Evolutionary conservation across 2,113 vertebrate species (phyloP), one percentile per base, ranked within the genome.

Genomic region (Formicarius rufipectus): DNA sequence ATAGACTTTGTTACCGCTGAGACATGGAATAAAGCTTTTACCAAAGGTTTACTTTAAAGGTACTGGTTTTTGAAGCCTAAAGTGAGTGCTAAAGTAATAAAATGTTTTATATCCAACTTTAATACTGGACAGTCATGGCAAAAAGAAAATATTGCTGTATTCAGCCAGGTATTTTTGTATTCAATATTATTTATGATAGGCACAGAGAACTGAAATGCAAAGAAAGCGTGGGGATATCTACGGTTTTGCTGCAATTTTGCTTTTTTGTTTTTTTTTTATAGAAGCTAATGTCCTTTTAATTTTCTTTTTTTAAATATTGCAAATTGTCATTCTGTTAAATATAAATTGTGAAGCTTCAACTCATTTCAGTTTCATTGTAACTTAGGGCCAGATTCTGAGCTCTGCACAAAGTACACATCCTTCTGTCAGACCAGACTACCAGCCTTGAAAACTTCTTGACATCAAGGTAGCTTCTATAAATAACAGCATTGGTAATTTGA

Each of bases 41-140:
- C 56, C 14, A 53, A 53, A 92, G 35, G 12, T 83, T 85, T 85
- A 72, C 87, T 91, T 79, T 75, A 91, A 91, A 85, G 74, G 39
- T 23, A 35, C 64, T 73, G 59, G 1, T 16, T 92, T 93, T 92
- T 85, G 76, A 96, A 91, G 52, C 24, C 58, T 79, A 24, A 82
- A 82, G 64, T 52, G 55, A 69, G 7, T 78, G 45, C 78, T 78
- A 84, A 75, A 86, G 53, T 86, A 94, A 72, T 44, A 47, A 90
- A 79, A 92, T 75, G 10, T 76, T 91, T 94, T 90, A 45, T 60
- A 93, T 80, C 95, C 47, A 62, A 33, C 53, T 92, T 91, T 89
- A 83, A 83, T 31, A 37, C 9, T 66, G 69, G 22, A 28, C 3
- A 82, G 28, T 81, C 77, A 84, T 59, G 69, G 79, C 9, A 19